A percentile compares a stretch with the other conserved stretches of the same genome.
Evolutionary conservation across 2,113 vertebrate genomes (phyloP).

Genomic region (Nipponia nippon): DNA sequence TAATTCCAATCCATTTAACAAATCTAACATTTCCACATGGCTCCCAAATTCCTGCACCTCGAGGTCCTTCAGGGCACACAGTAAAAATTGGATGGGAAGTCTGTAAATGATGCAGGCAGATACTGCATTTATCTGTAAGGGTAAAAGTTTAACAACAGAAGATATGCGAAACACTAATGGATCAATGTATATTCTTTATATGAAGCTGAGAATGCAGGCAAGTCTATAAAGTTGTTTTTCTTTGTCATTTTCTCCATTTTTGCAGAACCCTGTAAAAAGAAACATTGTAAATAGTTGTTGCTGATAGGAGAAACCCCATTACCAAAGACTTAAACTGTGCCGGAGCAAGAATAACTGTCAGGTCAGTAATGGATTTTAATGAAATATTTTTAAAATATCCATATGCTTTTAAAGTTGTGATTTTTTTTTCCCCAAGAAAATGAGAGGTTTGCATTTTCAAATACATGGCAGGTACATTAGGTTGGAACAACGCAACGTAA

Average conservation of each 20-base stretch:
- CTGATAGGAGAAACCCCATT: not conserved
- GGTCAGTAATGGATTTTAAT: not conserved
- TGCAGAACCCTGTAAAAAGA: not conserved
- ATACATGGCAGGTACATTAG: not conserved
- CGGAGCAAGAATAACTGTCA: not conserved
- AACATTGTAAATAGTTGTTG: not conserved
- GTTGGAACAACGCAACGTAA: not conserved
- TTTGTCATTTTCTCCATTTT: not conserved
- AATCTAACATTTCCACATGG: not conserved
- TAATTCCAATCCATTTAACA: not conserved
- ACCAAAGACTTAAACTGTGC: not conserved
- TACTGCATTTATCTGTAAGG: not conserved
- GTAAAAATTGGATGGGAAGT: not conserved
- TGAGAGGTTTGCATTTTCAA: not conserved
- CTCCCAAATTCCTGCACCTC: not conserved
- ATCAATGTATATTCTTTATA: not conserved
- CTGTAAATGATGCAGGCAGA: not conserved
- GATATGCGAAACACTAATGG: not conserved
- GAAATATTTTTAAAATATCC: not conserved
- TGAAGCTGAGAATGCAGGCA: not conserved
- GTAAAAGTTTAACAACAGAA: not conserved
- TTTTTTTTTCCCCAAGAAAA: not conserved
- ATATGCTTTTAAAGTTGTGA: not conserved
- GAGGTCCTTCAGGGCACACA: not conserved
- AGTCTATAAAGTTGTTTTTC: not conserved